Evolutionary conservation across 2,888 invertebrate species (phyloP).

Genomic region (Sarcophaga rosellei): DNA sequence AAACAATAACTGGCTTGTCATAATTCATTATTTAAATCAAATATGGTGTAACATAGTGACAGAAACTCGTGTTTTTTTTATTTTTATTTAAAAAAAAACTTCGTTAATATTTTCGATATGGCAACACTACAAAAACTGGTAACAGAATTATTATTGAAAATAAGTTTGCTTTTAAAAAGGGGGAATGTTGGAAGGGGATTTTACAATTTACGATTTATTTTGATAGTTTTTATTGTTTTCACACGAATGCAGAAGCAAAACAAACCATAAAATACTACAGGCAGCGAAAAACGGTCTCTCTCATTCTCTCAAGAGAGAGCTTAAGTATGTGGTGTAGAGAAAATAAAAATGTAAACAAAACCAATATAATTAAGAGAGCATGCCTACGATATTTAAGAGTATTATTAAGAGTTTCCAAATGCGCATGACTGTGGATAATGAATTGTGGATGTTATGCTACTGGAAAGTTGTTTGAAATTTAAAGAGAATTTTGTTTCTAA

Average conservation of each 20-base stretch:
- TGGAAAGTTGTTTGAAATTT: conserved; percentile 9
- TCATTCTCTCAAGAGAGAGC: background rate
- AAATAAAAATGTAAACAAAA: background rate
- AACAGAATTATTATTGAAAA: background rate
- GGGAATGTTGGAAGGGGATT: background rate
- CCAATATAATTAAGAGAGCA: background rate
- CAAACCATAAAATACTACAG: conserved; percentile 38
- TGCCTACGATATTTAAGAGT: background rate
- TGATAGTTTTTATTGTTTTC: conserved; percentile 49
- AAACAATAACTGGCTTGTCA: too few species aligned
- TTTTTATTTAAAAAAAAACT: too few species aligned
- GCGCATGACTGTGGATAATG: conserved; percentile 48
- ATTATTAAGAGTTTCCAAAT: background rate
- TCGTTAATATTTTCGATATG: background rate
- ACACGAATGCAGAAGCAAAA: conserved; percentile 37
- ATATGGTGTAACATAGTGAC: too few species aligned
- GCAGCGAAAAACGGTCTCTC: background rate
- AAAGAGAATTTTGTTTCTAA: conserved; percentile 2
- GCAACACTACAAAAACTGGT: background rate
- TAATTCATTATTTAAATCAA: too few species aligned
- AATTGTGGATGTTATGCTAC: conserved; percentile 46
- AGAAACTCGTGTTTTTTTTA: too few species aligned
- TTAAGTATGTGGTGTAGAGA: background rate
- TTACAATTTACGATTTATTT: conserved; percentile 65
- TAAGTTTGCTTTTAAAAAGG: background rate